These are phyloP conservation scores for Drosophila sp. DNA, from an alignment of 1,140 invertebrate genomes.

Conservation along the genomic window DNA sequence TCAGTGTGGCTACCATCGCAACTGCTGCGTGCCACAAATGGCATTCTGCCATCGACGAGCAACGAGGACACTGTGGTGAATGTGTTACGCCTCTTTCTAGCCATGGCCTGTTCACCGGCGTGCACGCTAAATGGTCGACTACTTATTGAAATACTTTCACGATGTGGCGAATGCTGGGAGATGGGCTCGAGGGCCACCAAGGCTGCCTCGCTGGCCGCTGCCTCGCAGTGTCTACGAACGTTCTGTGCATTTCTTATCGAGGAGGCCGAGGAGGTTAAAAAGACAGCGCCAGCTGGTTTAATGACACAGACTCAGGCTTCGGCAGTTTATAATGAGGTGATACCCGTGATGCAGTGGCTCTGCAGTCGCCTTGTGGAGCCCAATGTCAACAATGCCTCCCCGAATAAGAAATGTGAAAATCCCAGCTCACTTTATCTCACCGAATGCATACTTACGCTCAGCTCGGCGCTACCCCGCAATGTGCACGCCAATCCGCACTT, in stretches of 20 bases:
- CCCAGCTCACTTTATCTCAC: slow-evolving; percentile 90
- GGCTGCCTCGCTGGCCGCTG: slow-evolving; percentile 92
- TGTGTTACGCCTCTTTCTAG: slow-evolving; percentile 89
- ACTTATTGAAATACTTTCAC: slow-evolving; percentile 90
- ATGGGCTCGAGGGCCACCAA: slow-evolving; percentile 90
- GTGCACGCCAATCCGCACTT: slow-evolving; percentile 93
- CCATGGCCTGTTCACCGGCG: slow-evolving; percentile 91
- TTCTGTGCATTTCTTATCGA: slow-evolving; percentile 90
- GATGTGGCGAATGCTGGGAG: slow-evolving; percentile 90
- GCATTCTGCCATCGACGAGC: slow-evolving; percentile 90
- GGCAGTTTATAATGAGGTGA: slow-evolving; percentile 94
- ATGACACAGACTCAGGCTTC: slow-evolving; percentile 87
- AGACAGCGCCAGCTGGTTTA: slow-evolving; percentile 80
- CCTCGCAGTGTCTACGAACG: slow-evolving; percentile 91
- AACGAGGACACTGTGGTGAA: slow-evolving; percentile 88
- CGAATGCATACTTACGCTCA: slow-evolving; percentile 93
- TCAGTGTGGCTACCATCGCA: slow-evolving; percentile 96
- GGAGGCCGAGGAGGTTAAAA: slow-evolving; percentile 84
- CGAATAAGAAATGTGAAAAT: slow-evolving; percentile 87
- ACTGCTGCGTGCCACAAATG: slow-evolving; percentile 92
- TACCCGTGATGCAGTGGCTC: slow-evolving; percentile 95
- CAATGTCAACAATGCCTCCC: slow-evolving; percentile 84
- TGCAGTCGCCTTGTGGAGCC: slow-evolving; percentile 93
- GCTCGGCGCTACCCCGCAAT: slow-evolving; percentile 92
- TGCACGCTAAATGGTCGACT: slow-evolving; percentile 92